Conservation (phyloP, 2,113 vertebrate species). For the Tychaedon coryphoeus region DNA sequence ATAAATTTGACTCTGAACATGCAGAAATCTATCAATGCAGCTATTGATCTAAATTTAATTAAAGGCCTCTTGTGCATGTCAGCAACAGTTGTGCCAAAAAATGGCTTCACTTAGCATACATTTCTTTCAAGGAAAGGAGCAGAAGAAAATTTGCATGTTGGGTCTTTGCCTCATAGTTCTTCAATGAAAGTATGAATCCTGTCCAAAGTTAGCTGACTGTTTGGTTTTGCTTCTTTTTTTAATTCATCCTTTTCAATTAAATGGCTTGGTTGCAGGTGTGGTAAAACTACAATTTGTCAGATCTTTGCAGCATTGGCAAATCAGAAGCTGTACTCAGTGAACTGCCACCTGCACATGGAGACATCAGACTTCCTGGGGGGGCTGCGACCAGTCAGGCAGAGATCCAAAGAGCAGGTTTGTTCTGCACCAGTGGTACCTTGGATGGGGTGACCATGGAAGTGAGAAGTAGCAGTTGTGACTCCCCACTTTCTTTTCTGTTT, state of each 20-base stretch:
- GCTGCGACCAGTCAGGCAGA: constrained; percentile 86
- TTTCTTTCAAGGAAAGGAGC: neutral
- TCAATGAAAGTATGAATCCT: neutral
- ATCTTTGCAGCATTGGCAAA: constrained; percentile 86
- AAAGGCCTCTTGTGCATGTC: neutral
- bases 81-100: neutral
- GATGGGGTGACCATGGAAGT: neutral
- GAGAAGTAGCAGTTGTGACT: neutral
- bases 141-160: neutral
- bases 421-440: neutral
- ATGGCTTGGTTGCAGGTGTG: constrained; percentile 79
- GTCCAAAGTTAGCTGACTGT: neutral
- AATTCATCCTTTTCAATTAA: neutral
- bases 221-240: neutral
- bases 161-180: neutral
- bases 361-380: constrained; percentile 95
- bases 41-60: neutral
- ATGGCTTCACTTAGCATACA: neutral
- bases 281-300: constrained; percentile 97
- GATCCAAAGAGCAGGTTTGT: constrained; percentile 76
- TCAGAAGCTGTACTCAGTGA: constrained; percentile 86
- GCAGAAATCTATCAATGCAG: neutral
- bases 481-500: neutral
- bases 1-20: neutral
- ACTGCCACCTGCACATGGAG: constrained; percentile 97